Conservation (phyloP, 1,140 invertebrate genomes). For the Cotesia chilonis region DNA sequence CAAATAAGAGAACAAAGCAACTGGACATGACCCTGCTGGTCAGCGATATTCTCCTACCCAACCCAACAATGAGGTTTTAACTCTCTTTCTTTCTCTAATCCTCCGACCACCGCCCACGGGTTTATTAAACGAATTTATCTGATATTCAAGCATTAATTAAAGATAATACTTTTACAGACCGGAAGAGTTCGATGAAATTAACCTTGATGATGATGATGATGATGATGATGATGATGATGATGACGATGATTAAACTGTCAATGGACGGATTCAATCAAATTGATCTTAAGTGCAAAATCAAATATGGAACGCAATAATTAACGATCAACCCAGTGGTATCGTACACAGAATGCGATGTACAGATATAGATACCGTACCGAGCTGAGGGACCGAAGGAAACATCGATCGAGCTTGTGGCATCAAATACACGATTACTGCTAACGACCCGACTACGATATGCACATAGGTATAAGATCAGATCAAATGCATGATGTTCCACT, state of each 20-base stretch:
- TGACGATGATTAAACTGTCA: constrained; percentile 2
- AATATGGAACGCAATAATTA: constrained; percentile 23
- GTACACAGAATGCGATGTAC: background rate
- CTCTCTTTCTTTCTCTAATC: too few relatives aligned
- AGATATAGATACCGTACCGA: too few relatives aligned
- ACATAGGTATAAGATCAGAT: background rate
- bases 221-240: background rate
- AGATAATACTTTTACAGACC: too few relatives aligned
- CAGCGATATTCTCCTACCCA: too few relatives aligned
- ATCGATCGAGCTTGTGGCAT: constrained; percentile 22
- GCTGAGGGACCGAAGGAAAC: background rate
- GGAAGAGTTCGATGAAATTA: too few relatives aligned
- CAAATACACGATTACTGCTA: constrained; percentile 34
- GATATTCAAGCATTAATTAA: too few relatives aligned
- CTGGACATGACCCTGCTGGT: background rate
- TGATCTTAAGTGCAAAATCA: constrained; percentile 8
- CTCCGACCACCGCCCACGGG: too few relatives aligned
- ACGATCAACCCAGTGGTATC: constrained; percentile 9
- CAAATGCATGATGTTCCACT: too few relatives aligned
- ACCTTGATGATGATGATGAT: background rate
- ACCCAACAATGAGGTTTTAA: too few relatives aligned
- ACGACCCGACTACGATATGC: constrained; percentile 32
- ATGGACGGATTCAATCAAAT: constrained; percentile 6
- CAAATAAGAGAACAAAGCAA: background rate
- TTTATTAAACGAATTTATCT: too few relatives aligned